These are phyloP conservation scores for Ophion ventricosus DNA, from an alignment of 2,888 invertebrate species.

Conservation along the genomic window DNA sequence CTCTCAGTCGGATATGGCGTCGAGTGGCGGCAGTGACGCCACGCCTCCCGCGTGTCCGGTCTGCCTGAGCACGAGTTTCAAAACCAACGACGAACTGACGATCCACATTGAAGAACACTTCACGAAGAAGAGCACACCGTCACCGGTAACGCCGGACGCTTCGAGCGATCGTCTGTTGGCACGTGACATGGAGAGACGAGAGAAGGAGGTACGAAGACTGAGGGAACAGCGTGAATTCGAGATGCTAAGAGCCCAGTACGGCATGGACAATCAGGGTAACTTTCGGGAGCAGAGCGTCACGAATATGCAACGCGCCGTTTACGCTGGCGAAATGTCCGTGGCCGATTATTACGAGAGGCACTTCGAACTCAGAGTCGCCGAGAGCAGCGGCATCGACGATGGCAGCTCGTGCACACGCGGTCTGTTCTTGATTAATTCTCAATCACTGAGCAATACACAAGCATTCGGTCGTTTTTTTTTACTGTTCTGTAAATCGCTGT, in stretches of 20 bases:
- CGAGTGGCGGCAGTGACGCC: conserved; percentile 77
- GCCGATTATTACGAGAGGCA: conserved; percentile 94
- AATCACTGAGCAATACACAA: neutral
- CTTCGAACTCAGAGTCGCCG: conserved; percentile 89
- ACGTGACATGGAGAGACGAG: conserved; percentile 84
- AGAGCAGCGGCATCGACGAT: conserved; percentile 92
- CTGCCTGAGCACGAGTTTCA: conserved; percentile 82
- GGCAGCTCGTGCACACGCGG: conserved; percentile 92
- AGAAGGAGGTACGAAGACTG: conserved; percentile 88
- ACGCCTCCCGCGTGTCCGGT: conserved; percentile 83
- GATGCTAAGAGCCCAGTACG: conserved; percentile 91
- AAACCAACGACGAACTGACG: conserved; percentile 85
- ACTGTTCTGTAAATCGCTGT: too few species aligned
- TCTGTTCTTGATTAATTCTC: conserved; percentile 75
- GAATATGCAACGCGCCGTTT: conserved; percentile 92
- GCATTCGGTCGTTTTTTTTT: neutral
- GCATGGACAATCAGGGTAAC: conserved; percentile 94
- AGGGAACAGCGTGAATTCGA: conserved; percentile 93
- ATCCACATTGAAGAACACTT: conserved; percentile 94
- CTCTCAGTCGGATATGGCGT: conserved; percentile 78
- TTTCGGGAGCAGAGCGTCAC: conserved; percentile 91
- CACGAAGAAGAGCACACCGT: conserved; percentile 82
- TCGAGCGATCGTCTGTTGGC: conserved; percentile 85
- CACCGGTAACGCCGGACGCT: conserved; percentile 83
- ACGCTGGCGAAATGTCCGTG: conserved; percentile 93